A percentile compares a stretch with the other conserved stretches of the same genome.
phyloP scores from a whole-genome alignment of 2,888 invertebrate species.

The Andrena trimmerana region DNA sequence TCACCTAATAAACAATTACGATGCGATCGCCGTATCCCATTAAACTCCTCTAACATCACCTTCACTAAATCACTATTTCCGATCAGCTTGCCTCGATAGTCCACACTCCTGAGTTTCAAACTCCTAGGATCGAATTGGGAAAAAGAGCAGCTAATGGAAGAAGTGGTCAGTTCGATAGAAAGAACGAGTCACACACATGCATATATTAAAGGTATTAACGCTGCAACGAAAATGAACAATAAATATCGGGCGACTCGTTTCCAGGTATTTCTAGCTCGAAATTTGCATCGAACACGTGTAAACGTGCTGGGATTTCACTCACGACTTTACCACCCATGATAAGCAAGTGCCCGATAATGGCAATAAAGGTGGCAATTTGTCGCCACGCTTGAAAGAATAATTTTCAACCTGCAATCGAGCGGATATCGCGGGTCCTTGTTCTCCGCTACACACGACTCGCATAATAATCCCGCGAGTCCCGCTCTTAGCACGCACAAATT shows the following conservation, averaged over 20 bases:
- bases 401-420: conserved; percentile 43
- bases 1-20: no score
- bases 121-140: no score
- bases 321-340: conserved; percentile 65
- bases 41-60: no score
- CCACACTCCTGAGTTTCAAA: no score
- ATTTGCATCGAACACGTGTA: conserved; percentile 70
- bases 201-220: neutral
- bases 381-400: conserved; percentile 55
- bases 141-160: neutral
- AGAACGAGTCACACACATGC: no score
- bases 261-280: neutral
- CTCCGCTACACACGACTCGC: conserved; percentile 51
- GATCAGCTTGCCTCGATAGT: no score
- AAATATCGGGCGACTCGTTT: neutral
- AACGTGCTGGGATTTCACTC: conserved; percentile 68
- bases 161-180: no score
- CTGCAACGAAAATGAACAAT: neutral
- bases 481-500: conserved; percentile 64
- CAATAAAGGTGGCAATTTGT: conserved; percentile 73
- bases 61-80: no score
- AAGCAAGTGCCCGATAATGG: conserved; percentile 68
- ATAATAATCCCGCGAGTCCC: conserved; percentile 61
- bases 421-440: conserved; percentile 23
- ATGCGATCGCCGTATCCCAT: no score